Percentiles rank a stretch among this genome's conserved stretches.
Evolutionary conservation across 2,113 vertebrate species (phyloP).

Genomic region (Diglossa brunneiventris): DNA sequence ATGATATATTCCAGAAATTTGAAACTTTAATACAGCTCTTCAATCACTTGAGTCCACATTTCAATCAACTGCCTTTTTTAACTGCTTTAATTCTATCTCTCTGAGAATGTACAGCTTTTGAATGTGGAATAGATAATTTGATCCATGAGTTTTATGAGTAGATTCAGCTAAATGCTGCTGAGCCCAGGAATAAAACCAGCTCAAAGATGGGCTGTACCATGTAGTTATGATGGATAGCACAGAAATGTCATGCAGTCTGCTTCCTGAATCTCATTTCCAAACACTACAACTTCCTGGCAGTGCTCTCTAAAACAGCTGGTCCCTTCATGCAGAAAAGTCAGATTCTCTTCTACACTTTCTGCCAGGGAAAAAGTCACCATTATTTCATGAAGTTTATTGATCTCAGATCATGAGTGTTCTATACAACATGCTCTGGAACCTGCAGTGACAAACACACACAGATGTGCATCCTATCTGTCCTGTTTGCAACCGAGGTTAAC

Average conservation of each 20-base stretch:
- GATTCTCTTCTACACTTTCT: background rate
- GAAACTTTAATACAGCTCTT: background rate
- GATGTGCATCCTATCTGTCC: background rate
- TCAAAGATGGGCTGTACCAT: background rate
- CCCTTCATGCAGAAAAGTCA: background rate
- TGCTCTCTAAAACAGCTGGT: background rate
- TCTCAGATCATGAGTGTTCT: background rate
- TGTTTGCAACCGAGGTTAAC: background rate
- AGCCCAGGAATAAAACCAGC: background rate
- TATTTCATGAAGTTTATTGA: background rate
- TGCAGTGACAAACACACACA: background rate
- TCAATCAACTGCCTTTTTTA: background rate
- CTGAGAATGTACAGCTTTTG: background rate
- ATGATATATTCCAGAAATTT: background rate
- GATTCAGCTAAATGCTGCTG: background rate
- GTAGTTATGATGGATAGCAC: background rate
- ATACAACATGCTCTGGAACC: background rate
- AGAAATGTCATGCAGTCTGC: background rate
- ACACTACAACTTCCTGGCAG: background rate
- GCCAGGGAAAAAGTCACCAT: background rate
- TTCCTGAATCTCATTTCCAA: background rate
- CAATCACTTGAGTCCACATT: background rate
- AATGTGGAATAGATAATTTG: background rate
- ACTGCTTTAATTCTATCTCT: background rate
- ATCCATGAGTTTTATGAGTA: constrained; percentile 1